Conservation (phyloP, 2,113 vertebrate species). For the Triplophysa siluroides region DNA sequence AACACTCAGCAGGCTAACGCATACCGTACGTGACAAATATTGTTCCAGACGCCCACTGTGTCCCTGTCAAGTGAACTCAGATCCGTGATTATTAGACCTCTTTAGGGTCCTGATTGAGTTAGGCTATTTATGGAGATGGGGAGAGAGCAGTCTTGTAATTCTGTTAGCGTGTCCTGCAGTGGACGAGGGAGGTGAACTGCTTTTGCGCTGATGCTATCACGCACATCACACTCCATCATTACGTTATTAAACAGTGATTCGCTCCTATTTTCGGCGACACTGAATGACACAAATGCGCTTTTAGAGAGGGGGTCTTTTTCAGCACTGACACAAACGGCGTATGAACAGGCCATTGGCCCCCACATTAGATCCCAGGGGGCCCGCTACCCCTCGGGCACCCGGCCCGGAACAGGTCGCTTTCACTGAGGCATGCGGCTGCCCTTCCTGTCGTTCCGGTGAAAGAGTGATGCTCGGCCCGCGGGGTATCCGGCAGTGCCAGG, state of each 20-base stretch:
- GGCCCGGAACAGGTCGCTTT: slow-evolving; percentile 39
- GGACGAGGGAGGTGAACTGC: slow-evolving; percentile 40
- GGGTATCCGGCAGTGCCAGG: slow-evolving; percentile 20
- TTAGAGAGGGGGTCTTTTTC: slow-evolving; percentile 51
- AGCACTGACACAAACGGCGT: slow-evolving; percentile 52
- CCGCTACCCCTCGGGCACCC: slow-evolving; percentile 21
- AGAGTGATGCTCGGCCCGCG: slow-evolving; percentile 29
- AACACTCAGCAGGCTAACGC: background rate
- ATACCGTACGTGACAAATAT: slow-evolving; percentile 36
- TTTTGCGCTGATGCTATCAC: slow-evolving; percentile 48
- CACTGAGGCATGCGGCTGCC: slow-evolving; percentile 31
- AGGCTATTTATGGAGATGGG: slow-evolving; percentile 55
- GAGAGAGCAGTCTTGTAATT: slow-evolving; percentile 51
- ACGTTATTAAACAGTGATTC: slow-evolving; percentile 51
- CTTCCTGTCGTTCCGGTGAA: slow-evolving; percentile 11
- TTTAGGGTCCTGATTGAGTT: slow-evolving; percentile 51
- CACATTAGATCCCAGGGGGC: slow-evolving; percentile 24
- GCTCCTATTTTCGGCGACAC: slow-evolving; percentile 48
- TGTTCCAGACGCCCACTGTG: slow-evolving; percentile 34
- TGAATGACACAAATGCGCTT: slow-evolving; percentile 52
- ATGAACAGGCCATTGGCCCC: slow-evolving; percentile 35
- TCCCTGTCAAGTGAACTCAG: slow-evolving; percentile 45
- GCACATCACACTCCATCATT: slow-evolving; percentile 53
- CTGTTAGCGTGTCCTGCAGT: slow-evolving; percentile 47
- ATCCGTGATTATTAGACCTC: slow-evolving; percentile 51